These are phyloP conservation scores for Neuroterus valhalla DNA, from an alignment of 1,140 invertebrate species.

Conservation along the genomic window DNA sequence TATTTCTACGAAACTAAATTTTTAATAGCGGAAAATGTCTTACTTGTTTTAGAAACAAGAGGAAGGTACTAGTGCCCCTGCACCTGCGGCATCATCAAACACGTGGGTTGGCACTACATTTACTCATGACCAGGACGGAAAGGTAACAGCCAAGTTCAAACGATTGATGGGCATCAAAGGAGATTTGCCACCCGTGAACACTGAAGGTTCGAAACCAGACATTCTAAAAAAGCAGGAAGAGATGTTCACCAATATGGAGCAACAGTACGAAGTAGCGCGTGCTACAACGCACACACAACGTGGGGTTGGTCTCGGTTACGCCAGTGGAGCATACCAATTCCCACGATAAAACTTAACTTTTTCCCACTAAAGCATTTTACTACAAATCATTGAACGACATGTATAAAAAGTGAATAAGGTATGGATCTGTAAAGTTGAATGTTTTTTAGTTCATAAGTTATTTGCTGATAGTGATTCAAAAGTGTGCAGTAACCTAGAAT, in stretches of 20 bases:
- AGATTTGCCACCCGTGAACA: conserved; percentile 65
- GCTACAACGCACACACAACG: conserved; percentile 95
- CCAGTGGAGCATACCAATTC: conserved; percentile 72
- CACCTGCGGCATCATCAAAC: conserved; percentile 73
- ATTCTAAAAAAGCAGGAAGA: conserved; percentile 90
- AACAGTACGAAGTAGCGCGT: conserved; percentile 95
- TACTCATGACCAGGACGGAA: conserved; percentile 91
- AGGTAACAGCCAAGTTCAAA: conserved; percentile 95
- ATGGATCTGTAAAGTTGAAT: not conserved
- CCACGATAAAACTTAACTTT: conserved; percentile 64
- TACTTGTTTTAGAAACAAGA: conserved; percentile 59
- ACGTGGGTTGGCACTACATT: conserved; percentile 91
- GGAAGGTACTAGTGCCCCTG: conserved; percentile 58
- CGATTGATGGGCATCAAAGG: conserved; percentile 95
- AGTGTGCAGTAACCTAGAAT: not conserved
- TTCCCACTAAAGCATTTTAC: not conserved
- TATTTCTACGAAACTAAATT: too few species aligned
- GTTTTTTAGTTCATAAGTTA: conserved; percentile 2
- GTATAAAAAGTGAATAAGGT: not conserved
- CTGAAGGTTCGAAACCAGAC: conserved; percentile 74
- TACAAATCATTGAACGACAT: not conserved
- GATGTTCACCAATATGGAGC: conserved; percentile 93
- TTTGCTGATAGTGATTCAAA: not conserved
- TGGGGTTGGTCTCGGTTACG: conserved; percentile 91
- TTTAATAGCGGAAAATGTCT: not conserved